Evolutionary conservation across 2,113 vertebrate species (phyloP).

Genomic region (Parus major): DNA sequence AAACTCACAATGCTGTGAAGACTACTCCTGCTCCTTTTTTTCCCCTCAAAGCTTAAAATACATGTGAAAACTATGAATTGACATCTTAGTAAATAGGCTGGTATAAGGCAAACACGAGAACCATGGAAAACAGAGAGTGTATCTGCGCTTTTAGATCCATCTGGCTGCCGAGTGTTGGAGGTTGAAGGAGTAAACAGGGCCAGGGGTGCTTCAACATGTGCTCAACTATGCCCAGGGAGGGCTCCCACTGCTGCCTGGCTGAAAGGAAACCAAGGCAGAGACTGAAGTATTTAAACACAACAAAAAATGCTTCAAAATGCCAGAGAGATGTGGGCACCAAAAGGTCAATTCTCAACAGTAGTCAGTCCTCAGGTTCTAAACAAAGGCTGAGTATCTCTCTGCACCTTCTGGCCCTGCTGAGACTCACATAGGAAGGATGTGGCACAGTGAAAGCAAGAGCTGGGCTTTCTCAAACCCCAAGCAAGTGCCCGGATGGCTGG

Average conservation of each 20-base stretch:
- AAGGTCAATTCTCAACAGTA: no score
- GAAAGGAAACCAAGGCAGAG: not conserved
- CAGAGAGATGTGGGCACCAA: fast-evolving
- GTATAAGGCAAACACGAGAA: not conserved
- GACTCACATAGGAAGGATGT: not conserved
- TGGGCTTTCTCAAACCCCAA: not conserved
- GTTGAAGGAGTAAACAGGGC: not conserved
- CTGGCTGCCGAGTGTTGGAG: not conserved
- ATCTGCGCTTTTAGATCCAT: not conserved
- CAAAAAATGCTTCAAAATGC: not conserved
- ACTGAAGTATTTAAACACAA: not conserved
- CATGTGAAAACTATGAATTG: not conserved
- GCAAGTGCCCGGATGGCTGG: fast-evolving
- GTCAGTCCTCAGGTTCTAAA: not conserved
- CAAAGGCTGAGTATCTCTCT: not conserved
- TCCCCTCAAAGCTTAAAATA: not conserved
- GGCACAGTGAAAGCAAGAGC: not conserved
- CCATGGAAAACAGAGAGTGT: not conserved
- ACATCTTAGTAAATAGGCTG: not conserved
- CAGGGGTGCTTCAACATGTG: not conserved
- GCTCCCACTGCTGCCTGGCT: not conserved
- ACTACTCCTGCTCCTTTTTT: not conserved
- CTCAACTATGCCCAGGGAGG: fast-evolving
- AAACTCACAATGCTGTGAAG: not conserved
- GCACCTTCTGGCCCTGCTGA: not conserved